These are phyloP conservation scores for Oligia strigilis DNA, from an alignment of 2,888 invertebrate genomes.

Conservation along the genomic window DNA sequence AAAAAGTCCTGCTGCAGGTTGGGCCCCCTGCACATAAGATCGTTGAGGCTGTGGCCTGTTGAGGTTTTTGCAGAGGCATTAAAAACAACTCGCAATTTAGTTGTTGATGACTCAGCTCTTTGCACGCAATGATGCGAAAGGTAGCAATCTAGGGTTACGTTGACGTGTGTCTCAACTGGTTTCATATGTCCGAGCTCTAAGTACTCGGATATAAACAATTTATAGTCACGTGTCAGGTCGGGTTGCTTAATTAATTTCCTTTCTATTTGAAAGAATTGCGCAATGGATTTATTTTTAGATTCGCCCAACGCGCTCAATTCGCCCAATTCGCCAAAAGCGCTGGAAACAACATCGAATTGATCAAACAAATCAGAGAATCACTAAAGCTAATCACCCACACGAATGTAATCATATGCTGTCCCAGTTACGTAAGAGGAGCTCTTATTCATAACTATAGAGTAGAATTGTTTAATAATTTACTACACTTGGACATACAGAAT, in stretches of 20 bases:
- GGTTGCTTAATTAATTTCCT: neutral
- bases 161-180: neutral
- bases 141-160: neutral
- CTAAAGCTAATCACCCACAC: too few relatives aligned
- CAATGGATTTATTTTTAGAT: neutral
- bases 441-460: too few relatives aligned
- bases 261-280: neutral
- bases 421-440: too few relatives aligned
- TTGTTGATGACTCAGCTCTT: too few relatives aligned
- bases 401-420: too few relatives aligned
- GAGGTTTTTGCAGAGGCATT: slow-evolving; percentile 50
- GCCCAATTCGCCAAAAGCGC: too few relatives aligned
- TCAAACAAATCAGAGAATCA: too few relatives aligned
- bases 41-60: slow-evolving; percentile 21
- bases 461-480: too few relatives aligned
- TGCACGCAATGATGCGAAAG: slow-evolving; percentile 3
- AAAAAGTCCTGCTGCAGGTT: slow-evolving; percentile 46
- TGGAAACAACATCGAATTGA: too few relatives aligned
- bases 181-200: slow-evolving; percentile 29
- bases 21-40: slow-evolving; percentile 19
- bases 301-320: too few relatives aligned
- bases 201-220: slow-evolving; percentile 24
- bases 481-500: too few relatives aligned
- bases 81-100: too few relatives aligned
- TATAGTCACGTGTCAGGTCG: neutral